Evolutionary conservation across 2,888 invertebrate species (phyloP).

Genomic region (Tromatobia lineatoria): DNA sequence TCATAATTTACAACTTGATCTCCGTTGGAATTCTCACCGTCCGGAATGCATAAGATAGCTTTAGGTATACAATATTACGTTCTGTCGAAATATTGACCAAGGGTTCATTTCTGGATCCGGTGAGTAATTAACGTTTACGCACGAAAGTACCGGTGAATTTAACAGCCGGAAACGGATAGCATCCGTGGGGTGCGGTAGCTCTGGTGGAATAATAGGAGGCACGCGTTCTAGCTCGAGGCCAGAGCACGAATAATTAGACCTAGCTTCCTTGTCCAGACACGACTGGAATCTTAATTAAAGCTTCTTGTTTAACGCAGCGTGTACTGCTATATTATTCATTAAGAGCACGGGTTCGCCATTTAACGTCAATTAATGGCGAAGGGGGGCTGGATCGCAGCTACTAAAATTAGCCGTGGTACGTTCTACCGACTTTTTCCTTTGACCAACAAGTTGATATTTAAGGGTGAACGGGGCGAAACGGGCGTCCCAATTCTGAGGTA

Average conservation of each 20-base stretch:
- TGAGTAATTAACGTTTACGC: constrained; percentile 6
- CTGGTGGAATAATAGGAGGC: neutral
- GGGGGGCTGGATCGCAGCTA: neutral
- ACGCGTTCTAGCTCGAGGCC: neutral
- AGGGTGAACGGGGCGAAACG: too few species aligned
- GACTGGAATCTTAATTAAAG: constrained; percentile 35
- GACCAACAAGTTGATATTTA: too few species aligned
- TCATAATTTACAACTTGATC: neutral
- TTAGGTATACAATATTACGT: neutral
- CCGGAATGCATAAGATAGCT: neutral
- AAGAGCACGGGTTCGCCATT: constrained; percentile 4
- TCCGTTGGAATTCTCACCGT: neutral
- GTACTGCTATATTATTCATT: constrained; percentile 23
- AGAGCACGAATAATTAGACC: constrained; percentile 20
- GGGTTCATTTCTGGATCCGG: neutral
- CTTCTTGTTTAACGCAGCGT: constrained; percentile 29
- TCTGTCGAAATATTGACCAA: neutral
- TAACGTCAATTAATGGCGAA: constrained; percentile 13
- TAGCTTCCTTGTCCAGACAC: constrained; percentile 6
- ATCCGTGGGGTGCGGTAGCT: constrained; percentile 6
- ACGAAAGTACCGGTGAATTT: constrained; percentile 23
- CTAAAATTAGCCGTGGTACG: neutral
- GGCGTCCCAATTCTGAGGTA: too few species aligned
- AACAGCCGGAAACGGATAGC: constrained; percentile 32
- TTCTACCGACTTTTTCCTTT: too few species aligned